phyloP scores from a whole-genome alignment of 2,113 vertebrate genomes.

The Barnardius zonarius region DNA sequence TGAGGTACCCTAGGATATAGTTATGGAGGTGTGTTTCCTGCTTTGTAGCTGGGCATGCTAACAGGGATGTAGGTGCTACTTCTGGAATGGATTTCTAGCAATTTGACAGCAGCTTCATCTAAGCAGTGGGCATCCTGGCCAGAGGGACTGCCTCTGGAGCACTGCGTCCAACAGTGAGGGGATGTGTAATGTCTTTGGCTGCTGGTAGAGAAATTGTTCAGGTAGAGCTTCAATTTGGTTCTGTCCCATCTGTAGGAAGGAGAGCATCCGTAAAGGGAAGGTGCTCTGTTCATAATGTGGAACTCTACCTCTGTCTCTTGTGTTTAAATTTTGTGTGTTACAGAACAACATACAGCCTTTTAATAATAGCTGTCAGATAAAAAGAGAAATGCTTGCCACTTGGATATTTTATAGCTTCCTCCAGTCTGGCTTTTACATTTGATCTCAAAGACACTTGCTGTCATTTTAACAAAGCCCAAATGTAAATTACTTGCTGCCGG shows the following conservation, averaged over 20 bases:
- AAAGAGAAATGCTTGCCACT: conserved; percentile 62
- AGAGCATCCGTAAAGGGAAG: background rate
- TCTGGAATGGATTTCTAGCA: background rate
- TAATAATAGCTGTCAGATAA: conserved; percentile 71
- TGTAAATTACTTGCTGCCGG: conserved; percentile 73
- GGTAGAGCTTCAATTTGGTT: background rate
- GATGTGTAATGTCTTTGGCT: background rate
- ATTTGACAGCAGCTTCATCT: background rate
- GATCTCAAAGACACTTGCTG: conserved; percentile 61
- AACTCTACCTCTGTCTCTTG: conserved; percentile 41
- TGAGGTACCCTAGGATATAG: background rate
- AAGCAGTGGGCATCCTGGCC: background rate
- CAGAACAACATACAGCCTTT: conserved; percentile 32
- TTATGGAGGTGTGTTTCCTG: background rate
- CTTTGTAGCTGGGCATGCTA: background rate
- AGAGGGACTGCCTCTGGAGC: background rate
- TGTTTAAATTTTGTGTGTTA: conserved; percentile 34
- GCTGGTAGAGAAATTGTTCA: background rate
- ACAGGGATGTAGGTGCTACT: background rate
- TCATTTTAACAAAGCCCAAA: conserved; percentile 72
- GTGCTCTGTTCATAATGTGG: background rate
- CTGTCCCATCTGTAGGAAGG: background rate
- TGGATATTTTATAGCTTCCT: conserved; percentile 67
- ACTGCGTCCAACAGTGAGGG: background rate
- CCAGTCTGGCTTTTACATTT: conserved; percentile 63